These are phyloP conservation scores for Rallus crepitans DNA, from an alignment of 2,797 vertebrate genomes.

Conservation along the genomic window DNA sequence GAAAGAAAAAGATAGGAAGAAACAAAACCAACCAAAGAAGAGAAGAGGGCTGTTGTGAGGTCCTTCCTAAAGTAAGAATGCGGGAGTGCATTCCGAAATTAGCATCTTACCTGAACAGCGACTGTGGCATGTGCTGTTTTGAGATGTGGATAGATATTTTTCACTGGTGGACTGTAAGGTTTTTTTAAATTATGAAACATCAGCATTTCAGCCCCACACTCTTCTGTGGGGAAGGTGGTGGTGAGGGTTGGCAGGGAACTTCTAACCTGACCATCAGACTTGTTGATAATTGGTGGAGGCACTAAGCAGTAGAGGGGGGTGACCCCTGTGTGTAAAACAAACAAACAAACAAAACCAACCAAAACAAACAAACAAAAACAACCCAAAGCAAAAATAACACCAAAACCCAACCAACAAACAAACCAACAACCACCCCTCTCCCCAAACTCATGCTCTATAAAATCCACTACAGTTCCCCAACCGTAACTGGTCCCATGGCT, in stretches of 20 bases:
- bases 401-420: too few species aligned
- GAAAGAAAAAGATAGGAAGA: background rate
- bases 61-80: background rate
- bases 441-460: background rate
- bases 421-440: too few species aligned
- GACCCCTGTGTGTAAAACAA: background rate
- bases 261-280: background rate
- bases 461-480: background rate
- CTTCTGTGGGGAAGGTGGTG: background rate
- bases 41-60: background rate
- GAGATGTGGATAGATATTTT: background rate
- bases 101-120: background rate
- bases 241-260: background rate
- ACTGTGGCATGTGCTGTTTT: background rate
- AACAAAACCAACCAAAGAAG: background rate
- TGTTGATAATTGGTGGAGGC: background rate
- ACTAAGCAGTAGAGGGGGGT: background rate
- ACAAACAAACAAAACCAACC: too few species aligned
- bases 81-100: background rate
- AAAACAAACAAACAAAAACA: too few species aligned
- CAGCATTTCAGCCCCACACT: rapidly evolving
- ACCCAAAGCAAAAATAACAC: too few species aligned
- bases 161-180: rapidly evolving
- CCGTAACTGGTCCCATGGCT: background rate
- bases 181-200: background rate